Base-by-base conservation (phyloP, 2,888 invertebrate species). In the Proisotoma minuta region DNA sequence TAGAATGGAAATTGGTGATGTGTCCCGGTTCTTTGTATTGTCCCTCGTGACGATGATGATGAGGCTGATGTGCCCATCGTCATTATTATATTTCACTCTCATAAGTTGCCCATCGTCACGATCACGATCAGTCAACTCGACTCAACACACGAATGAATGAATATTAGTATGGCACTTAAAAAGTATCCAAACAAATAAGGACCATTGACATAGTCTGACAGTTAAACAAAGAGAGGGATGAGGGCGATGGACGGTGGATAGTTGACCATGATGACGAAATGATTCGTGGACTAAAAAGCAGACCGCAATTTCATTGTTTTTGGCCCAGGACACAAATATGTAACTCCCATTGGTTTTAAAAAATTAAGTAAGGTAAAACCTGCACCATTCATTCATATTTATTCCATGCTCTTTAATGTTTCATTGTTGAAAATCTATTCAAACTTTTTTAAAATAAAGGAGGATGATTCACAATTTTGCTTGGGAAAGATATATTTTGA, bases 391-490 rank as follows among this genome's bases (percentile, higher is more conserved):
- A 34, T 15, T 34, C 34, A 34, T 34, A 8, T 15, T n/a, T n/a
- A n/a, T 34, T 34, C 43, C 43, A 43, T 43, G 15, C 43, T 18
- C 18, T 43, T 43, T 43, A 43, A 43, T 43, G 43, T 43, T 43
- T 5, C 43, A 43, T 43, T 43, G 43, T 43, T 43, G 43, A 4
- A 43, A 5, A 20, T 43, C 43, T 43, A 43, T 43, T 43, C 10
- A 43, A 43, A 15, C 43, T 18, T 43, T 43, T 43, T 43, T 43
- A 18, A 43, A n/a, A n/a, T n/a, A 43, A 43, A n/a, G 20, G 43
- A 43, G 43, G 43, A 43, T 43, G 43, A 43, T 43, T 43, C 43
- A 43, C 43, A 43, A 43, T 43, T 43, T 43, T 43, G 20, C 18
- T 4, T 20, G 43, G 43, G 8, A 34, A 34, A 15, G 8, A 34